Percentiles rank a stretch among this genome's conserved stretches.
phyloP scores from a whole-genome alignment of 2,888 invertebrate genomes.

The Crepidodera aurea region DNA sequence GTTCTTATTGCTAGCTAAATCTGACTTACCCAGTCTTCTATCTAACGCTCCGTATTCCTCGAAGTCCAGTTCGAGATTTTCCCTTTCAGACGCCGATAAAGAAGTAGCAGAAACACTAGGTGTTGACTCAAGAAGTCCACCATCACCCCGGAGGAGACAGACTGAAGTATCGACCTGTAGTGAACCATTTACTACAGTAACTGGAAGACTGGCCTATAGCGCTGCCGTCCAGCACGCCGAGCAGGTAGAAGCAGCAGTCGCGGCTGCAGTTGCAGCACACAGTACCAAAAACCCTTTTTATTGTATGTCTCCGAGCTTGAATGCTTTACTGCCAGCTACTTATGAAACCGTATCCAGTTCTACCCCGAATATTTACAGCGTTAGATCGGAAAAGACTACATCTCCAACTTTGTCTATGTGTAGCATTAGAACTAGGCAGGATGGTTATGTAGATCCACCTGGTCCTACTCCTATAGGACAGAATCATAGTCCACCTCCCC shows the following conservation, averaged over 20 bases:
- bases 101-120: slow-evolving; percentile 70
- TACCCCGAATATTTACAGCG: slow-evolving; percentile 64
- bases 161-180: slow-evolving; percentile 66
- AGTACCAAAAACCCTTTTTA: slow-evolving; percentile 60
- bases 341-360: slow-evolving; percentile 63
- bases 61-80: slow-evolving; percentile 69
- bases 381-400: slow-evolving; percentile 64
- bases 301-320: slow-evolving; percentile 60
- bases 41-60: slow-evolving; percentile 52
- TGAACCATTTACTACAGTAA: slow-evolving; percentile 72
- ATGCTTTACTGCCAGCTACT: slow-evolving; percentile 63
- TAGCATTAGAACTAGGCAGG: slow-evolving; percentile 71
- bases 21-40: slow-evolving; percentile 62
- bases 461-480: slow-evolving; percentile 31
- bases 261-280: slow-evolving; percentile 49
- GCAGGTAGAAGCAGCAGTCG: slow-evolving; percentile 60
- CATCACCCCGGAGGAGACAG: slow-evolving; percentile 68
- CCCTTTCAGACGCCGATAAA: slow-evolving; percentile 72
- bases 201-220: slow-evolving; percentile 72
- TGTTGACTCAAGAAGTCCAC: slow-evolving; percentile 61
- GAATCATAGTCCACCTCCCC: slow-evolving; percentile 75
- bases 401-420: slow-evolving; percentile 72
- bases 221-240: slow-evolving; percentile 73
- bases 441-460: slow-evolving; percentile 66
- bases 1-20: slow-evolving; percentile 64